Conservation (phyloP, 2,113 vertebrate genomes). For the Rhinogobius similis region DNA sequence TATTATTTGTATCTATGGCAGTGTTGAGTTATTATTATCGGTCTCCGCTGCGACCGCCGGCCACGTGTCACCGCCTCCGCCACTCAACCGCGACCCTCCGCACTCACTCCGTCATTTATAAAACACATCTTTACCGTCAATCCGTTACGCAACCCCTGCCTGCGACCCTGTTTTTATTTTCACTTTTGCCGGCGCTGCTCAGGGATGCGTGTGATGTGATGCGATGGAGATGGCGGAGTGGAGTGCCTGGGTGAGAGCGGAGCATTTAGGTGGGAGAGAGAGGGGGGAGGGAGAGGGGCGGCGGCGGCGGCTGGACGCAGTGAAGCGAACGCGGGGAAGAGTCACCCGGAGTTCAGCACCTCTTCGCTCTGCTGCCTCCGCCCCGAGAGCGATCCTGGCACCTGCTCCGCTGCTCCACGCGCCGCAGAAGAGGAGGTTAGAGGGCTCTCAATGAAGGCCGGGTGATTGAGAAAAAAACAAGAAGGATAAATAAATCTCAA, state of each 20-base stretch:
- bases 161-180: slow-evolving; percentile 50
- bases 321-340: slow-evolving; percentile 53
- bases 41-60: neutral
- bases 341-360: slow-evolving; percentile 65
- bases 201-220: slow-evolving; percentile 38
- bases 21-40: slow-evolving; percentile 3
- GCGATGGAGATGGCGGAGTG: slow-evolving; percentile 36
- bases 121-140: slow-evolving; percentile 22
- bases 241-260: slow-evolving; percentile 42
- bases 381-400: slow-evolving; percentile 31
- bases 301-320: slow-evolving; percentile 47
- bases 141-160: slow-evolving; percentile 23
- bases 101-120: slow-evolving; percentile 32
- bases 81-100: slow-evolving; percentile 22
- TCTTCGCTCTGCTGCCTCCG: slow-evolving; percentile 19
- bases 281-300: slow-evolving; percentile 35
- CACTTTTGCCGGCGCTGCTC: slow-evolving; percentile 21
- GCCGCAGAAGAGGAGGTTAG: too few relatives aligned
- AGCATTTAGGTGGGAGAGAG: slow-evolving; percentile 54
- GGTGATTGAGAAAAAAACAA: too few relatives aligned
- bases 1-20: neutral
- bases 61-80: neutral
- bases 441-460: too few relatives aligned
- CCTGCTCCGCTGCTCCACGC: slow-evolving; percentile 56
- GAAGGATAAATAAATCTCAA: too few relatives aligned